Evolutionary conservation across 30 jellyfish, hydroid and myxozoan species (phyloP).

Genomic region (Clytia hemisphaerica): DNA sequence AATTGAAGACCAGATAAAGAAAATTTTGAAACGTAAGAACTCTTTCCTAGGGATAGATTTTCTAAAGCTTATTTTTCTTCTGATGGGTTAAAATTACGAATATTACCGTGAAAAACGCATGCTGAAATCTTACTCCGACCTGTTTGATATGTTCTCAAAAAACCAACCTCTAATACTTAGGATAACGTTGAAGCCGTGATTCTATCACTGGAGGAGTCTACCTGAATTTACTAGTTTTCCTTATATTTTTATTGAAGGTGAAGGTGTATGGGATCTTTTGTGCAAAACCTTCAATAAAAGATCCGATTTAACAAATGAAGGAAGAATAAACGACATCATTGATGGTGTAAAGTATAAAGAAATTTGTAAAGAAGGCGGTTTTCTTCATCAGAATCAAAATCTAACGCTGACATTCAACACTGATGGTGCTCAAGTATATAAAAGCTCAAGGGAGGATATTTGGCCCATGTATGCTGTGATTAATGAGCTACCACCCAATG

Average conservation of each 20-base stretch:
- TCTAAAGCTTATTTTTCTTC: too few relatives aligned
- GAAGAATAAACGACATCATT: neutral
- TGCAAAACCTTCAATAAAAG: conserved; percentile 2
- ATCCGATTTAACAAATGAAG: neutral
- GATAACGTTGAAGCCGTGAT: too few relatives aligned
- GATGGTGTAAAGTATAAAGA: conserved; percentile 2
- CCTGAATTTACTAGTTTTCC: too few relatives aligned
- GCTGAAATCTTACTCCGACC: too few relatives aligned
- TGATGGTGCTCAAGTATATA: conserved; percentile 10
- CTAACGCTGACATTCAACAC: conserved; percentile 4
- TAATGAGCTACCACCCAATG: conserved; percentile 10
- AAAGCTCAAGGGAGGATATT: conserved; percentile 4
- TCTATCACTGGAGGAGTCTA: too few relatives aligned
- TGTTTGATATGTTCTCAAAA: too few relatives aligned
- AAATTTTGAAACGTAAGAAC: neutral
- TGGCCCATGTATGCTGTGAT: conserved; percentile 24
- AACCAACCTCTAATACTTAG: too few relatives aligned
- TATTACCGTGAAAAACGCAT: too few relatives aligned
- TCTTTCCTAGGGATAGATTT: too few relatives aligned
- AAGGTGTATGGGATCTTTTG: neutral
- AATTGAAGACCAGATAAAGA: neutral
- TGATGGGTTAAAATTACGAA: too few relatives aligned
- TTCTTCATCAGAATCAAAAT: neutral
- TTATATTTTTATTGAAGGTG: neutral
- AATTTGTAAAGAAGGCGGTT: conserved; percentile 1